phyloP scores from a whole-genome alignment of 2,797 vertebrate genomes.

The Eleutherodactylus coqui region DNA sequence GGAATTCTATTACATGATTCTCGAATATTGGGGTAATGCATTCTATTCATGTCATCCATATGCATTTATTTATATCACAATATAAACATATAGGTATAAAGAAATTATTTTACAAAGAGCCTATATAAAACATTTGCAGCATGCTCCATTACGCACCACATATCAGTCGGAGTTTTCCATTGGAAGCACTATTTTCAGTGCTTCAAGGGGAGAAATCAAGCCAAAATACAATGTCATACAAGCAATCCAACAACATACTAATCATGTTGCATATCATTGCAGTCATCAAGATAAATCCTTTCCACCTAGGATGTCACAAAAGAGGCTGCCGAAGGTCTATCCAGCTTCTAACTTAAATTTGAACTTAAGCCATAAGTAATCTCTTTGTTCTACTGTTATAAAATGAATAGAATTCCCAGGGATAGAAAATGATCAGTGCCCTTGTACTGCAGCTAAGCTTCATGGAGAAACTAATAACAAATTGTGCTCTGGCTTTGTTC shows the following conservation, averaged over 20 bases:
- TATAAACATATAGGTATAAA: too few species aligned
- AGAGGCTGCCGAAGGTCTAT: not conserved
- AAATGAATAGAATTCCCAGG: conserved; percentile 11
- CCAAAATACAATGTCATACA: not conserved
- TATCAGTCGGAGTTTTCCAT: not conserved
- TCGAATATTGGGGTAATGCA: too few species aligned
- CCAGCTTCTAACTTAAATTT: not conserved
- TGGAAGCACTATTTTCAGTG: not conserved
- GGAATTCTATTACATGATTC: too few species aligned
- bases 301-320: not conserved
- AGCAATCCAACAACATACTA: not conserved
- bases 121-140: not conserved
- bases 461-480: conserved; percentile 4
- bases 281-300: not conserved
- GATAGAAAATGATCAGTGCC: not conserved
- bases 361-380: not conserved
- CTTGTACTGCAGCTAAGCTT: not conserved
- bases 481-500: conserved; percentile 5
- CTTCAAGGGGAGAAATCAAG: not conserved
- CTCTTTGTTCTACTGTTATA: not conserved
- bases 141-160: not conserved
- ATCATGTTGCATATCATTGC: not conserved
- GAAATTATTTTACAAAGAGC: too few species aligned
- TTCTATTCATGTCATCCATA: too few species aligned
- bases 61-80: too few species aligned